These are phyloP conservation scores for Poecilobothrus nobilitatus DNA, from an alignment of 2,888 invertebrate genomes.

Conservation along the genomic window DNA sequence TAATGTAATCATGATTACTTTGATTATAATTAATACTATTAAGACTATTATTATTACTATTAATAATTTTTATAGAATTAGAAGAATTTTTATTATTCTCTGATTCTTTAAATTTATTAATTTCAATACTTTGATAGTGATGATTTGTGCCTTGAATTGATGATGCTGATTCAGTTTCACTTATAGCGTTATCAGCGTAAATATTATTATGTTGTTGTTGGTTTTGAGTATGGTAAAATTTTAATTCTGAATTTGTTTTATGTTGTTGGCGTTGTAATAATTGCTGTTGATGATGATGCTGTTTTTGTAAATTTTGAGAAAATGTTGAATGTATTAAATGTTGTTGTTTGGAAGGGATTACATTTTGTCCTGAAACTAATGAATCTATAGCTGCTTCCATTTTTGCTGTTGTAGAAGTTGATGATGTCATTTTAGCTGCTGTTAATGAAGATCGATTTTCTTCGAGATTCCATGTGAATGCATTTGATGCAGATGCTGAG, in stretches of 20 bases:
- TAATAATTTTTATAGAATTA: background rate
- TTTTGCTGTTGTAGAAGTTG: conserved; percentile 17
- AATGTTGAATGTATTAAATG: background rate
- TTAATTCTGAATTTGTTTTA: conserved; percentile 19
- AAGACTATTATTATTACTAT: background rate
- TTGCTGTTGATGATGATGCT: conserved; percentile 17
- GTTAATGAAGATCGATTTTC: conserved; percentile 25
- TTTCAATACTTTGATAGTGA: conserved; percentile 1
- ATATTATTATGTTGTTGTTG: conserved; percentile 19
- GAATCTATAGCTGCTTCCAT: conserved; percentile 23
- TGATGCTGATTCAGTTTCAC: conserved; percentile 29
- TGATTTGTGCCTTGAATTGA: conserved; percentile 23
- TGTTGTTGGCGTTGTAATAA: conserved; percentile 15
- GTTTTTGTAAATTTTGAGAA: conserved; percentile 13
- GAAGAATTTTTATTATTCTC: background rate
- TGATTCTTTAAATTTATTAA: background rate
- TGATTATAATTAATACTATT: background rate
- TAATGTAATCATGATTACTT: conserved; percentile 7
- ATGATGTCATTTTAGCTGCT: conserved; percentile 24
- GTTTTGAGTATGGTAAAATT: conserved; percentile 16
- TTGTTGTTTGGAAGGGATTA: conserved; percentile 25
- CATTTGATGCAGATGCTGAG: conserved; percentile 25
- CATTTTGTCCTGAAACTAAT: conserved; percentile 24
- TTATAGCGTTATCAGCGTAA: conserved; percentile 29
- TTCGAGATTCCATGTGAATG: conserved; percentile 36